A percentile compares a stretch with the other conserved stretches of the same genome.
phyloP scores from a whole-genome alignment of 2,113 vertebrate genomes.

The Plectropomus leopardus region DNA sequence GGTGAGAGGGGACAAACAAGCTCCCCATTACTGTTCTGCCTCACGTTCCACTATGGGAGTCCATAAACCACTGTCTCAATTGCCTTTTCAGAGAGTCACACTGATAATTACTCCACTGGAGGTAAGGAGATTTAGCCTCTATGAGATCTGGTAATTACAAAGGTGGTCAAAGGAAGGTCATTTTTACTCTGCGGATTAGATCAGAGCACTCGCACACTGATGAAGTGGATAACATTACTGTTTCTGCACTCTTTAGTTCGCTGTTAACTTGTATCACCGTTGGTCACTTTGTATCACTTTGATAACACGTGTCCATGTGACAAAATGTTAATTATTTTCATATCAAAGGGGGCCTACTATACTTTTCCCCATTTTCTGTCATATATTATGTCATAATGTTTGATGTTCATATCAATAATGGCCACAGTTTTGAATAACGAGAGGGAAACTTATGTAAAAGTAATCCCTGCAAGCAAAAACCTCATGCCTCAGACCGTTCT shows the following conservation, averaged over 20 bases:
- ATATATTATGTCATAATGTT: too few relatives aligned
- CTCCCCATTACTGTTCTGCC: conserved; percentile 71
- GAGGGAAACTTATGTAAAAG: too few relatives aligned
- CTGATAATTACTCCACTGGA: conserved; percentile 82
- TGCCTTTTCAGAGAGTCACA: conserved; percentile 81
- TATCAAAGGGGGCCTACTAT: too few relatives aligned
- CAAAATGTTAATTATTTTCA: neutral
- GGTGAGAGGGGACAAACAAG: conserved; percentile 71
- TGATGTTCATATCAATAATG: too few relatives aligned
- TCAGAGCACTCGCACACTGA: conserved; percentile 45
- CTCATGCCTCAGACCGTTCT: too few relatives aligned
- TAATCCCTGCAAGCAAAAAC: too few relatives aligned
- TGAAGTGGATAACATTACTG: conserved; percentile 54
- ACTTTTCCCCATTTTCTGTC: too few relatives aligned
- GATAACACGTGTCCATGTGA: neutral
- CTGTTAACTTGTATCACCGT: conserved; percentile 33
- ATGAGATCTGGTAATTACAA: conserved; percentile 79
- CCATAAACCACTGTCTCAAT: conserved; percentile 78
- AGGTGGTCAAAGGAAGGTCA: conserved; percentile 82
- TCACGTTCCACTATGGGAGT: conserved; percentile 75
- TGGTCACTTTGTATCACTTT: conserved; percentile 37
- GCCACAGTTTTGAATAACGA: too few relatives aligned
- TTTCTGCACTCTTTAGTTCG: conserved; percentile 27
- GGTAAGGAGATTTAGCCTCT: conserved; percentile 79
- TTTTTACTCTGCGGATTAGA: conserved; percentile 78